Base-by-base conservation (phyloP, 2,113 vertebrate species). In the Microcebus murinus region DNA sequence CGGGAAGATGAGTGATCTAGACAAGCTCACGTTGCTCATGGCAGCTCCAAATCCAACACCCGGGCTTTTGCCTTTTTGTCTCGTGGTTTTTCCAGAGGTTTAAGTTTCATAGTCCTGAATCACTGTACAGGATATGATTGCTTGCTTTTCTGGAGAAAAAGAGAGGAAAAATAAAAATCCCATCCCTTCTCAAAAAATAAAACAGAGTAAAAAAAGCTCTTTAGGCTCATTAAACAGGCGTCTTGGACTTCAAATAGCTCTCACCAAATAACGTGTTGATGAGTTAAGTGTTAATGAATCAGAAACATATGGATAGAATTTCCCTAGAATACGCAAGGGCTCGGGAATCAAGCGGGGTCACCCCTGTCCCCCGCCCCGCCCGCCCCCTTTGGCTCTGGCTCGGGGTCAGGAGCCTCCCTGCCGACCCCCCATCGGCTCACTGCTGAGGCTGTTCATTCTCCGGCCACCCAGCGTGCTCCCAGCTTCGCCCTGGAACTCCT, bases 271-370 rank as follows among this genome's bases (percentile, higher is more conserved):
- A 93, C 91, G 87, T 97, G 94, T 97, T 96, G 91, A 97, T 97
- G 98, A 98, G 97, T 96, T 98, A 96, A 97, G 96, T 95, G 96
- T 95, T 95, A 96, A 97, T 96, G 98, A 98, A 98, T 98, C 96
- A 98, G 96, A 97, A 98, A 95, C 97, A 98, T 97, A 97, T 95
- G 97, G 95, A 96, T 94, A 96, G 89, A 96, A 96, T 96, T 97
- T 97, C 76, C 91, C 87, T 97, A 39, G 39, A 97, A 97, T 92
- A 83, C 94, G 79, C 95, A 96, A 86, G 70, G 63, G 63, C 91
- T 96, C 97, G 61, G 90, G 96, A 96, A 90, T 82, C 79, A 84
- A 94, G 15, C 34, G 96, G 63, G 90, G 80, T 82, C 86, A 70
- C 74, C 74, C 85, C 83, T 15, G 39, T n/a, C 39, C 31, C 67